Evolutionary conservation across 2,888 invertebrate species (phyloP), one percentile per base, ranked within the genome.

Genomic region (Caenorhabditis sp.): DNA sequence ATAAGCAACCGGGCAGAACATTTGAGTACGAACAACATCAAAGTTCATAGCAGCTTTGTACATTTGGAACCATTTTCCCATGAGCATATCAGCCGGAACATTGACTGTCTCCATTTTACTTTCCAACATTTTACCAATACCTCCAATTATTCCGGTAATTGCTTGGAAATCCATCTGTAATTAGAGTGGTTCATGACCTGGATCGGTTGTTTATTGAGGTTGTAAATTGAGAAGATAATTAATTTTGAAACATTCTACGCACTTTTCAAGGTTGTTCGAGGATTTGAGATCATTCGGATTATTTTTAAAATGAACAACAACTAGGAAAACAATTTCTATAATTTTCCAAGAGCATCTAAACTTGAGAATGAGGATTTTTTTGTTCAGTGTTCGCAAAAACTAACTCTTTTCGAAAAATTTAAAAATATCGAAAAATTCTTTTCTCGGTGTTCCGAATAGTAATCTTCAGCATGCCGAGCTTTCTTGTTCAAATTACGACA

Each of bases 11-110:
- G 86, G 86, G 63, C 88, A 88, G 78, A 83, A 88, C 86, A 88
- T 88, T 59, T 87, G 85, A 2, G 87, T 87, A 14, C 85, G 76
- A 76, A 88, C 86, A 37, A 88, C 84, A 75, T 88, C 88, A 62
- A 88, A 88, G 71, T 86, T 88, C 66, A 88, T 85, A 17, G 88
- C 86, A 14, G 88, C 87, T 51, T 88, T 88, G 79, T 88, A 88
- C 82, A 87, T 84, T 80, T 86, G 81, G 74, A 79, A 83, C 88
- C 88, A 88, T 64, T 80, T 78, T 60, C 88, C 88, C 88, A 88
- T 86, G 19, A 88, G 66, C 73, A 83, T 69, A 10, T 84, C 76
- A 10, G 81, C 78, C 23, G 88, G 85, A n/a, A 88, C 77, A 60
- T 86, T 86, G 62, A 88, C 76, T 0, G 87, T 86, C 17, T 85